Evolutionary conservation across 2,113 vertebrate genomes (phyloP).

Genomic region (Pheucticus melanocephalus): DNA sequence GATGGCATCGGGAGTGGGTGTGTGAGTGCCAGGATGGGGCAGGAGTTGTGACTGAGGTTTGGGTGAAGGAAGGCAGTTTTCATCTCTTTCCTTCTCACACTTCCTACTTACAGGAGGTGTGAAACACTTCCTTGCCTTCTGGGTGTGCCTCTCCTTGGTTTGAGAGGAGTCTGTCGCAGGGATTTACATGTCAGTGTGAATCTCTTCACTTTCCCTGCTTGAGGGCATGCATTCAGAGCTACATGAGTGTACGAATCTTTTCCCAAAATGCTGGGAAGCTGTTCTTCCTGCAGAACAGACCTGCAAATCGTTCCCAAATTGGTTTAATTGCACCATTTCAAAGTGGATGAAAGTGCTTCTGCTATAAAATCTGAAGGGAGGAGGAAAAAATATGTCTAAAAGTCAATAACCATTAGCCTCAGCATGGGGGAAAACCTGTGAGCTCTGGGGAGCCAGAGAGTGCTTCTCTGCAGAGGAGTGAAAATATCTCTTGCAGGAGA

Average conservation of each 20-base stretch:
- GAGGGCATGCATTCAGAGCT: neutral
- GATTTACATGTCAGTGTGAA: conserved; percentile 14
- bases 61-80: neutral
- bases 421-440: neutral
- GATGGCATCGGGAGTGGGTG: neutral
- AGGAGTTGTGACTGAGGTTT: neutral
- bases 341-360: neutral
- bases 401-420: neutral
- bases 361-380: neutral
- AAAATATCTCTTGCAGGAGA: neutral
- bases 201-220: neutral
- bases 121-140: conserved; percentile 8
- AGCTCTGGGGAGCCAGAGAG: neutral
- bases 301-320: neutral
- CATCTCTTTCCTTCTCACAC: neutral
- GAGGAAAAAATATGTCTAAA: neutral
- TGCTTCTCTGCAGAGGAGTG: neutral
- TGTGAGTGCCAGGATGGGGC: neutral
- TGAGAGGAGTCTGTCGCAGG: neutral
- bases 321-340: neutral
- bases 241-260: neutral
- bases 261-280: neutral
- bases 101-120: neutral
- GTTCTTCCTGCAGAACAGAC: neutral
- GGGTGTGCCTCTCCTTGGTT: neutral